Evolutionary conservation across 2,888 invertebrate genomes (phyloP).

Genomic region (Sarcophaga caerulescens): DNA sequence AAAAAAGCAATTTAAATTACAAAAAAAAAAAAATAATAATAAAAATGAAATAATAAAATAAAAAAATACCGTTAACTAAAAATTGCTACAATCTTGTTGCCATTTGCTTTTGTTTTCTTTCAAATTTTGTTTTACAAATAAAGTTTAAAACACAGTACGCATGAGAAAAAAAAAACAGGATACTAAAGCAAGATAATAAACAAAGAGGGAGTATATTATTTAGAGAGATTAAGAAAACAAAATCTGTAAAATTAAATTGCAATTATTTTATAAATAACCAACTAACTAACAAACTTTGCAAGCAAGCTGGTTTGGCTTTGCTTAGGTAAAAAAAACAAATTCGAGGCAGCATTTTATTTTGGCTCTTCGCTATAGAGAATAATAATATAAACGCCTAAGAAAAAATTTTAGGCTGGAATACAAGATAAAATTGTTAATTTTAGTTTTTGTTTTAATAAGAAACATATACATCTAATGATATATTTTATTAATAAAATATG

Average conservation of each 20-base stretch:
- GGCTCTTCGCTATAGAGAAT: not conserved
- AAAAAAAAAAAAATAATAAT: constrained; percentile 16
- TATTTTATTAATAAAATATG: not conserved
- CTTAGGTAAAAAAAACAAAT: not conserved
- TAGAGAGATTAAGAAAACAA: constrained; percentile 23
- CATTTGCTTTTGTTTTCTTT: not conserved
- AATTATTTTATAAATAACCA: constrained; percentile 46
- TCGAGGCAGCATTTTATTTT: not conserved
- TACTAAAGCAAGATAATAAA: not conserved
- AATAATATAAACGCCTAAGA: constrained; percentile 26
- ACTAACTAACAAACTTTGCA: constrained; percentile 65
- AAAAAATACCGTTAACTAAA: constrained; percentile 60
- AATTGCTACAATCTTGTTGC: constrained; percentile 37
- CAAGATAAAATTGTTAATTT: not conserved
- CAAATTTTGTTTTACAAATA: not conserved
- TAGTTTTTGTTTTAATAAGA: not conserved
- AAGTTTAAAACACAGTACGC: constrained; percentile 11
- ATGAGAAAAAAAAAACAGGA: not conserved
- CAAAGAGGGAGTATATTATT: not conserved
- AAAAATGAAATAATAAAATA: too few species aligned
- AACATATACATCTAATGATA: constrained; percentile 9
- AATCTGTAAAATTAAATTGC: constrained; percentile 47
- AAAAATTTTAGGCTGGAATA: constrained; percentile 53
- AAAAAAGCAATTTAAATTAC: constrained; percentile 62
- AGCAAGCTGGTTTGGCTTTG: constrained; percentile 42